Evolutionary conservation across 2,888 invertebrate genomes (phyloP).

Genomic region (Apeira syringaria): DNA sequence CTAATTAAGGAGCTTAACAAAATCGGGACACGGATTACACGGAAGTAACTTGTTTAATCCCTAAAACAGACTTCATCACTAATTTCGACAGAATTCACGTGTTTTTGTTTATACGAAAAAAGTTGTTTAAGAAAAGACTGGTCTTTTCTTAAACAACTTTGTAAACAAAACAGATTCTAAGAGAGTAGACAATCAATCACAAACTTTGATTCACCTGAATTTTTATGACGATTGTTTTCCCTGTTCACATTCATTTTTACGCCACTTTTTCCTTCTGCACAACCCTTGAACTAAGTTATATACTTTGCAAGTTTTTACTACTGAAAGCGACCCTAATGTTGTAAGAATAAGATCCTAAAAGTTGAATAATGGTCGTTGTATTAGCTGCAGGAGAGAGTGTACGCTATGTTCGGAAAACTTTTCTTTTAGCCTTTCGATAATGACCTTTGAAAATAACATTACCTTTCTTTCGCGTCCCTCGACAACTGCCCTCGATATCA

Average conservation of each 20-base stretch:
- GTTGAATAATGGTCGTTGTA: too few relatives aligned
- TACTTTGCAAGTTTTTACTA: not conserved
- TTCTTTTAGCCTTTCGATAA: slow-evolving; percentile 8
- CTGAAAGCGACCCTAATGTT: not conserved
- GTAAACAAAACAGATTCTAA: too few relatives aligned
- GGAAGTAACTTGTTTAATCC: too few relatives aligned
- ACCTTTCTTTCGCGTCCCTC: not conserved
- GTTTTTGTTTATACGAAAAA: too few relatives aligned
- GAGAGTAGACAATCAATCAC: too few relatives aligned
- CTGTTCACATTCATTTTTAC: not conserved
- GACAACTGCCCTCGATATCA: not conserved
- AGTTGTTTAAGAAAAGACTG: too few relatives aligned
- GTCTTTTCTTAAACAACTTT: too few relatives aligned
- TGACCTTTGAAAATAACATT: slow-evolving; percentile 8
- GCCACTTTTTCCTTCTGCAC: not conserved
- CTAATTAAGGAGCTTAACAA: too few relatives aligned
- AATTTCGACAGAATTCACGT: too few relatives aligned
- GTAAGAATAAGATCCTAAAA: too few relatives aligned
- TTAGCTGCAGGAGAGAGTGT: not conserved
- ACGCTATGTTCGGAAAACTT: slow-evolving; percentile 2
- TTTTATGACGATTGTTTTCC: slow-evolving; percentile 5
- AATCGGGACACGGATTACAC: too few relatives aligned
- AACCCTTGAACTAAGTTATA: not conserved
- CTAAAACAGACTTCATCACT: too few relatives aligned
- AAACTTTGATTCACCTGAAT: slow-evolving; percentile 11